A percentile compares a stretch with the other conserved stretches of the same genome.
Conservation (phyloP, 2,113 vertebrate genomes). For the Gavialis gangeticus region DNA sequence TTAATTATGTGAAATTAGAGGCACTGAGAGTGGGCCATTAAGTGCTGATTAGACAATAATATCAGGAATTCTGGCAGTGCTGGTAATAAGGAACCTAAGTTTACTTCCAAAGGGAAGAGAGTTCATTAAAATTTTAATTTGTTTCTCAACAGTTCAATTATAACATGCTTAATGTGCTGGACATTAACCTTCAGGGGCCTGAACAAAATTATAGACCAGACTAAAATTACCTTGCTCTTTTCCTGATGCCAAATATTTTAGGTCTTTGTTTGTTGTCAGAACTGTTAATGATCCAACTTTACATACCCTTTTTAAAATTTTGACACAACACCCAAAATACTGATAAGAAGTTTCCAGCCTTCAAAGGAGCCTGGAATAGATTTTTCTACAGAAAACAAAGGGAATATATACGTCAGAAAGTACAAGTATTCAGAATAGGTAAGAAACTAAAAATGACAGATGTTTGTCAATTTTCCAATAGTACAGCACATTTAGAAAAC, state of each 20-base stretch:
- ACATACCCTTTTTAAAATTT: not conserved
- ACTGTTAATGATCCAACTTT: not conserved
- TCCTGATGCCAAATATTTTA: not conserved
- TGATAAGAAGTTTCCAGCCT: not conserved
- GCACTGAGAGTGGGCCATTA: slow-evolving; percentile 64
- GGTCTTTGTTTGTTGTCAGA: not conserved
- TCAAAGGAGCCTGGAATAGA: not conserved
- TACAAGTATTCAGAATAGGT: not conserved
- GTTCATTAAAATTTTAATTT: slow-evolving; percentile 82
- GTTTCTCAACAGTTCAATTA: slow-evolving; percentile 79
- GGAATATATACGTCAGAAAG: not conserved
- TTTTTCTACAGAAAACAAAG: not conserved
- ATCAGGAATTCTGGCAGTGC: slow-evolving; percentile 62
- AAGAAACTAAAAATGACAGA: not conserved
- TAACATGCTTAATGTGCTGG: slow-evolving; percentile 60
- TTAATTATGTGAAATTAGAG: slow-evolving; percentile 78
- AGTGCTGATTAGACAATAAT: slow-evolving; percentile 67
- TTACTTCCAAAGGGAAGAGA: slow-evolving; percentile 75
- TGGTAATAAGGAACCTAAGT: slow-evolving; percentile 63
- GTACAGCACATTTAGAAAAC: fast-evolving
- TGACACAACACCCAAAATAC: not conserved
- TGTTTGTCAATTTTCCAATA: not conserved
- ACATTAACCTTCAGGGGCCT: slow-evolving; percentile 64
- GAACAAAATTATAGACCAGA: slow-evolving; percentile 25
- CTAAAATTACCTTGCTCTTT: slow-evolving; percentile 6